phyloP scores from a whole-genome alignment of 2,797 vertebrate genomes.

The Bovichtus variegatus region DNA sequence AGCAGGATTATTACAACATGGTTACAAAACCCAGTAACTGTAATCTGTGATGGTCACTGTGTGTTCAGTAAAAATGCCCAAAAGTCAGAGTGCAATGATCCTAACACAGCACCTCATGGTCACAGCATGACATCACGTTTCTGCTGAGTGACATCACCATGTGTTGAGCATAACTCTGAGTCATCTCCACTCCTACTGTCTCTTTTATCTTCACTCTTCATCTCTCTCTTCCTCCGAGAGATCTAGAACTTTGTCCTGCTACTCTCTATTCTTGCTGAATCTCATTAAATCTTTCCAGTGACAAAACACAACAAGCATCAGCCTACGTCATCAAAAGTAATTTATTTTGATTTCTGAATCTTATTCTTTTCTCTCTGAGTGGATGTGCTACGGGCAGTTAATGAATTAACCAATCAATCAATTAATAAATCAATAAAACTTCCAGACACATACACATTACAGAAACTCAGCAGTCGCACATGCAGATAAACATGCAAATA shows the following conservation, averaged over 20 bases:
- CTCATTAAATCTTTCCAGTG: background rate
- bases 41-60: background rate
- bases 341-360: background rate
- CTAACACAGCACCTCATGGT: background rate
- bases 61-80: background rate
- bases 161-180: conserved; percentile 38
- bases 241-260: conserved; percentile 61
- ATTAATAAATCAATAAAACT: conserved; percentile 10
- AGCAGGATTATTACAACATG: background rate
- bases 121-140: conserved; percentile 56
- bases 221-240: conserved; percentile 2
- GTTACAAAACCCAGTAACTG: background rate
- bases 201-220: conserved; percentile 8
- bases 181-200: conserved; percentile 48
- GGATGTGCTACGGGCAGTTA: background rate
- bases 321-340: conserved; percentile 15
- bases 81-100: conserved; percentile 13
- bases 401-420: conserved; percentile 23
- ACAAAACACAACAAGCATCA: conserved; percentile 29
- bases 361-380: background rate
- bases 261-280: conserved; percentile 31
- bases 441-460: conserved; percentile 11
- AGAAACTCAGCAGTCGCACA: conserved; percentile 22
- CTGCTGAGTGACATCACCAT: conserved; percentile 36
- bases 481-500: conserved; percentile 45